phyloP scores from a whole-genome alignment of 1,140 invertebrate genomes.

The Drosophila miranda region DNA sequence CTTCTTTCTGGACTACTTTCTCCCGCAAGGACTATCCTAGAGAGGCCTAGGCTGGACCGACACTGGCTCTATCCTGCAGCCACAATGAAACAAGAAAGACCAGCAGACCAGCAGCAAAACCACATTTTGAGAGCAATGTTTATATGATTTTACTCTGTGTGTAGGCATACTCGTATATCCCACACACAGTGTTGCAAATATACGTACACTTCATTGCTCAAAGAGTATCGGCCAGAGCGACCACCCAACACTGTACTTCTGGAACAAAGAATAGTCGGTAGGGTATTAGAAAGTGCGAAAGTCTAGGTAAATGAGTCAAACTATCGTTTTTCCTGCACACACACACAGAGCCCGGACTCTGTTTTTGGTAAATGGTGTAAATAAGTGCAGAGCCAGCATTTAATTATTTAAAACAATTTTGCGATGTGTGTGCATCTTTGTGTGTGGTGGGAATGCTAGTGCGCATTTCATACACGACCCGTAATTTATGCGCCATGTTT shows the following conservation, averaged over 20 bases:
- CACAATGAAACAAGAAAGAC: constrained; percentile 13
- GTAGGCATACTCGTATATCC: constrained; percentile 1
- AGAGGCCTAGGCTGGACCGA: too few species aligned
- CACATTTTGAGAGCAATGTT: constrained; percentile 26
- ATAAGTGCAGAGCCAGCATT: constrained; percentile 44
- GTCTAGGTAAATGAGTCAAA: too few species aligned
- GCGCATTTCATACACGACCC: constrained; percentile 6
- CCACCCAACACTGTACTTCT: too few species aligned
- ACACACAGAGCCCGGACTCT: not conserved
- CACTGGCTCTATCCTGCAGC: too few species aligned
- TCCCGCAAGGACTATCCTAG: constrained; percentile 4
- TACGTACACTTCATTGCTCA: too few species aligned
- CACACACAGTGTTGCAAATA: too few species aligned
- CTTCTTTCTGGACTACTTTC: constrained; percentile 13
- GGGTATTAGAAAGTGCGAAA: not conserved
- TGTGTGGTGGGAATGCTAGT: constrained; percentile 27
- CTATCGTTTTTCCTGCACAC: too few species aligned
- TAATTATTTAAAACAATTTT: constrained; percentile 63
- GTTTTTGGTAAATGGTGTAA: constrained; percentile 33
- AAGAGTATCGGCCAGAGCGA: too few species aligned
- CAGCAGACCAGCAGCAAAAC: constrained; percentile 13
- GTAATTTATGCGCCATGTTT: constrained; percentile 48
- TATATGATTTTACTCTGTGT: constrained; percentile 33
- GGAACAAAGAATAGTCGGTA: not conserved
- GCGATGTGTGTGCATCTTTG: constrained; percentile 16